Conservation (phyloP, 1,140 invertebrate species). For the Zophobas morio region DNA sequence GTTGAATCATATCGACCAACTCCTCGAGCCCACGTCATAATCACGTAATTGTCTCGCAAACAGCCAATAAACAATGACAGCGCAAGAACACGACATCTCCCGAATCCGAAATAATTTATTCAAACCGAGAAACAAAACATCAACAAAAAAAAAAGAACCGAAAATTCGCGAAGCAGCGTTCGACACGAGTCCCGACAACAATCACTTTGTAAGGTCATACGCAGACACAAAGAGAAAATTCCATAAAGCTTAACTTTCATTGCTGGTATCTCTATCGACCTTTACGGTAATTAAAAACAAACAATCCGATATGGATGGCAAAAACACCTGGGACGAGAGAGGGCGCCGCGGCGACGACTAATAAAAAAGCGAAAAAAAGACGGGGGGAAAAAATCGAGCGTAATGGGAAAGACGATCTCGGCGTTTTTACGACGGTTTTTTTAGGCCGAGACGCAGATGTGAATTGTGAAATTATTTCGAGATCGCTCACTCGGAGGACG, state of each 20-base stretch:
- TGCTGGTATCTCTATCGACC: not conserved
- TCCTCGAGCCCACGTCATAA: slow-evolving; percentile 4
- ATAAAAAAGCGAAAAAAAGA: too few relatives aligned
- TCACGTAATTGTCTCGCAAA: slow-evolving; percentile 7
- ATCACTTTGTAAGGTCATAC: slow-evolving; percentile 34
- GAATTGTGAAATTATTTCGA: slow-evolving; percentile 12
- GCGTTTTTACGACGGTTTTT: slow-evolving; percentile 5
- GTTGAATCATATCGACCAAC: too few relatives aligned
- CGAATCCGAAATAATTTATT: slow-evolving; percentile 13
- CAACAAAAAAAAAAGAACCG: slow-evolving; percentile 28
- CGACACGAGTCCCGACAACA: slow-evolving; percentile 20
- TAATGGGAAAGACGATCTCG: slow-evolving; percentile 6
- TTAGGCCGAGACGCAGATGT: slow-evolving; percentile 22
- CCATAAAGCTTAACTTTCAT: slow-evolving; percentile 22
- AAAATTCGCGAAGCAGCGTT: slow-evolving; percentile 27
- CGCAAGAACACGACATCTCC: not conserved
- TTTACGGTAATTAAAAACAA: too few relatives aligned
- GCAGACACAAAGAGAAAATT: slow-evolving; percentile 34
- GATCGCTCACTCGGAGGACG: not conserved
- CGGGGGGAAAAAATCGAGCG: not conserved
- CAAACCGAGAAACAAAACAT: slow-evolving; percentile 12
- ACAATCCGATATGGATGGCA: too few relatives aligned
- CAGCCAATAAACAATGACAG: slow-evolving; percentile 14
- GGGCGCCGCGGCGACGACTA: too few relatives aligned
- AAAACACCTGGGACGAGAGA: too few relatives aligned